These are phyloP conservation scores for Zoanthus sansibaricus DNA, from an alignment of 92 coral and sea anemone genomes.

Conservation along the genomic window DNA sequence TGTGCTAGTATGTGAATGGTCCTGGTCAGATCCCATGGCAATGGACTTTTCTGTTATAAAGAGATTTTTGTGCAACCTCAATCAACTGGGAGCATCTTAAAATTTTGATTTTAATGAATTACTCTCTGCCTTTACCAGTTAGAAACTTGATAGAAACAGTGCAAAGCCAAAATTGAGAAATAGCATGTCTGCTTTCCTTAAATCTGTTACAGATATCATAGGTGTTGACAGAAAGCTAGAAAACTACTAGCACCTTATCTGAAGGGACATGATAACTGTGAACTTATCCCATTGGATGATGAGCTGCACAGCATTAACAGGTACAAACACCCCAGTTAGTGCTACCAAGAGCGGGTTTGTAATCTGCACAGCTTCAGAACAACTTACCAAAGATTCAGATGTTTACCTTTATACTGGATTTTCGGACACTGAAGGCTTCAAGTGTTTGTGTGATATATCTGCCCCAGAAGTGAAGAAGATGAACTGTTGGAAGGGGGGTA, in stretches of 20 bases:
- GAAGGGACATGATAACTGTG: constrained; percentile 22
- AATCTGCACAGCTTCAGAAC: constrained; percentile 41
- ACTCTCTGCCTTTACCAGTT: no score
- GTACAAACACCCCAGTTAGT: constrained; percentile 19
- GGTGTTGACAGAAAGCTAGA: no score
- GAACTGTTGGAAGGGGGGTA: constrained; percentile 55
- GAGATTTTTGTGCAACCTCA: no score
- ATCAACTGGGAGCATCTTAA: no score
- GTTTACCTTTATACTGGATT: constrained; percentile 48
- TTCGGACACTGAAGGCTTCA: constrained; percentile 45
- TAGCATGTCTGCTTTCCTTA: no score
- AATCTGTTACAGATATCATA: no score
- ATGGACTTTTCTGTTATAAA: no score
- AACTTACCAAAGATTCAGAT: constrained; percentile 39
- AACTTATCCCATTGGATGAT: constrained; percentile 16
- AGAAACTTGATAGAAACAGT: no score
- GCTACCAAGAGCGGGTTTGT: constrained; percentile 22
- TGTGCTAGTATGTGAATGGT: neutral
- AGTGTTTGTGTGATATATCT: constrained; percentile 40
- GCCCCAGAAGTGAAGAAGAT: constrained; percentile 52
- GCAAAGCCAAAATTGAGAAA: no score
- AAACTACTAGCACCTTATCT: constrained; percentile 35
- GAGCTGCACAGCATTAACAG: constrained; percentile 20
- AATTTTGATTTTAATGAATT: no score
- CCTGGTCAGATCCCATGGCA: no score